Conservation (phyloP, 2,797 vertebrate genomes). For the Sebastolobus altivelis region DNA sequence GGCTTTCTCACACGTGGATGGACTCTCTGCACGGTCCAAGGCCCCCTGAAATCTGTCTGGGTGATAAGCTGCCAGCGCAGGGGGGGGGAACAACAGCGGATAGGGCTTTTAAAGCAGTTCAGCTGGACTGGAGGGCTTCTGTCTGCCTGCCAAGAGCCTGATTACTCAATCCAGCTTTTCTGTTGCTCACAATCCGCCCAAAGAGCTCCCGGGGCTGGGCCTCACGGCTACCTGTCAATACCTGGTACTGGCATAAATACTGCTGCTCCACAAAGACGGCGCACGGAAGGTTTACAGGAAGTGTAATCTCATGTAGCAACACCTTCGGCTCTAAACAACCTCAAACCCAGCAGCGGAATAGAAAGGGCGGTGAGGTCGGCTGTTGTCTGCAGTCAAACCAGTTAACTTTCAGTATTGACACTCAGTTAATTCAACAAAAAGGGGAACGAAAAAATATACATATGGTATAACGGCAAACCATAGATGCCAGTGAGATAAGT, state of each 20-base stretch:
- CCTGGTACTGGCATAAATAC: slow-evolving; percentile 69
- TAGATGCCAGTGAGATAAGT: not conserved
- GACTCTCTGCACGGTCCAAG: slow-evolving; percentile 81
- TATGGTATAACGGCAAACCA: slow-evolving; percentile 8
- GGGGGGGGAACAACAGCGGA: slow-evolving; percentile 78
- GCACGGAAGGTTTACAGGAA: slow-evolving; percentile 56
- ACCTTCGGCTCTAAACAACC: slow-evolving; percentile 38
- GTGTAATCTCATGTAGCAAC: slow-evolving; percentile 48
- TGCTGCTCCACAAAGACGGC: slow-evolving; percentile 45
- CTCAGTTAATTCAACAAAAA: slow-evolving; percentile 9
- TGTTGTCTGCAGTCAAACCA: slow-evolving; percentile 30
- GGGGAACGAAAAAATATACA: not conserved
- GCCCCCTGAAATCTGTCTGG: slow-evolving; percentile 83
- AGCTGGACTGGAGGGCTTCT: slow-evolving; percentile 80
- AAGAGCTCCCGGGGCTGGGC: slow-evolving; percentile 55
- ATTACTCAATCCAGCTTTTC: slow-evolving; percentile 85
- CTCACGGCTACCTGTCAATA: slow-evolving; percentile 77
- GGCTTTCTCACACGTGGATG: slow-evolving; percentile 78
- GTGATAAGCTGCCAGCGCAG: slow-evolving; percentile 83
- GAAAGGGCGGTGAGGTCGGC: slow-evolving; percentile 28
- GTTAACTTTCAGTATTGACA: slow-evolving; percentile 34
- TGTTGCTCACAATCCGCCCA: slow-evolving; percentile 70
- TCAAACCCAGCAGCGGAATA: slow-evolving; percentile 33
- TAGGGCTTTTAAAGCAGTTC: slow-evolving; percentile 85
- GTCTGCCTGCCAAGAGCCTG: slow-evolving; percentile 84